phyloP scores from a whole-genome alignment of 2,888 invertebrate species.

The Xylophagus ater region DNA sequence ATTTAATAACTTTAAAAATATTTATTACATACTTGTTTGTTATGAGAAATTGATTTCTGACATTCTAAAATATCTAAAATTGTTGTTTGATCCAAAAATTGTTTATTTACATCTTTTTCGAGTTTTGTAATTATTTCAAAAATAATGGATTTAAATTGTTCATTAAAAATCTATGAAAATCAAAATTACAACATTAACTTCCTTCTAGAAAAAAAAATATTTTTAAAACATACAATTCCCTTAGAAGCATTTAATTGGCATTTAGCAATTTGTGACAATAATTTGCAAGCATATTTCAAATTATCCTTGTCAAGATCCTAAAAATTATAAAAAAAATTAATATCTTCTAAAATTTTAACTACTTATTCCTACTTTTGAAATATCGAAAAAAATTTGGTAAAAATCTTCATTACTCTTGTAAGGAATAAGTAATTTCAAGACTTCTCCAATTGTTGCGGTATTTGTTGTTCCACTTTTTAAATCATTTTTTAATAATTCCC shows the following conservation, averaged over 20 bases:
- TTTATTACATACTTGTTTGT: slow-evolving; percentile 24
- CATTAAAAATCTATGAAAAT: slow-evolving; percentile 32
- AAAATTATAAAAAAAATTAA: slow-evolving; percentile 3
- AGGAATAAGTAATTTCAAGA: slow-evolving; percentile 17
- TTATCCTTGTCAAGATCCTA: slow-evolving; percentile 14
- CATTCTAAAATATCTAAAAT: slow-evolving; percentile 25
- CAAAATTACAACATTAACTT: neutral
- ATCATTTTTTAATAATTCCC: slow-evolving; percentile 30
- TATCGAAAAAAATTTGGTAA: slow-evolving; percentile 8
- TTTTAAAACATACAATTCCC: slow-evolving; percentile 25
- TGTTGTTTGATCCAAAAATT: slow-evolving; percentile 16
- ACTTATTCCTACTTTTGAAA: slow-evolving; percentile 15
- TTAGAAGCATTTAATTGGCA: slow-evolving; percentile 31
- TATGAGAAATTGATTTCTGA: slow-evolving; percentile 27
- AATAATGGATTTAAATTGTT: slow-evolving; percentile 32
- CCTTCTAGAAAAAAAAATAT: neutral
- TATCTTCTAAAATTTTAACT: neutral
- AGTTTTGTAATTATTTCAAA: slow-evolving; percentile 25
- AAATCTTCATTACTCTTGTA: slow-evolving; percentile 34
- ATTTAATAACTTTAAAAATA: neutral
- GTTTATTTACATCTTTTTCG: slow-evolving; percentile 18
- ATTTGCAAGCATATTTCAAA: slow-evolving; percentile 23
- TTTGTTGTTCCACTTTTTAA: slow-evolving; percentile 19
- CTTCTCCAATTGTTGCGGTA: slow-evolving; percentile 23
- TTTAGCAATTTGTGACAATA: slow-evolving; percentile 28